phyloP scores from a whole-genome alignment of 2,888 invertebrate genomes.

The Cantharis lateralis region DNA sequence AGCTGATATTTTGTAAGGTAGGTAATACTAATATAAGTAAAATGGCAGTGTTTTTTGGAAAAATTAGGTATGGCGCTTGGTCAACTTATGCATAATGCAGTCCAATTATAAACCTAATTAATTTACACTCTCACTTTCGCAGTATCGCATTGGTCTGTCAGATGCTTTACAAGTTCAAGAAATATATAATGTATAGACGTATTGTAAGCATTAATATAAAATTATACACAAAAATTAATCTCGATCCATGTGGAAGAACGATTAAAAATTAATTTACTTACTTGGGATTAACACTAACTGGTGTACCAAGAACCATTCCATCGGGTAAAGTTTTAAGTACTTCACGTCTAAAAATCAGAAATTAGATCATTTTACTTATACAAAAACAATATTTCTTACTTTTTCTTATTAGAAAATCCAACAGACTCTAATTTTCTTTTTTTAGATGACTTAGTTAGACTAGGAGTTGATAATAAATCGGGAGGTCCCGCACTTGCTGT shows the following conservation, averaged over 20 bases:
- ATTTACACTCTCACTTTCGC: too few species aligned
- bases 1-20: too few species aligned
- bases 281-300: slow-evolving; percentile 60
- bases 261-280: slow-evolving; percentile 53
- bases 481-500: slow-evolving; percentile 47
- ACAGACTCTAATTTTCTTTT: slow-evolving; percentile 69
- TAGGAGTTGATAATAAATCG: slow-evolving; percentile 60
- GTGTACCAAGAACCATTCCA: slow-evolving; percentile 57
- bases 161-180: too few species aligned
- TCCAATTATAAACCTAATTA: too few species aligned
- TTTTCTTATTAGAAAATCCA: slow-evolving; percentile 69
- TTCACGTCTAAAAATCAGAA: slow-evolving; percentile 62
- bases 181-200: too few species aligned
- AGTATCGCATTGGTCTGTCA: too few species aligned
- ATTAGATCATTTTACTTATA: background rate
- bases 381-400: slow-evolving; percentile 55
- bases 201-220: too few species aligned
- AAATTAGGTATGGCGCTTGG: too few species aligned
- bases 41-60: too few species aligned
- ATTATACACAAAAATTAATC: background rate
- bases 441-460: slow-evolving; percentile 65
- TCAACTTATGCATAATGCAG: too few species aligned
- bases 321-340: slow-evolving; percentile 65
- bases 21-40: too few species aligned
- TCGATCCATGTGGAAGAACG: background rate